These are phyloP conservation scores for Pseudococcus longispinus DNA, from an alignment of 2,888 invertebrate genomes.

Conservation along the genomic window DNA sequence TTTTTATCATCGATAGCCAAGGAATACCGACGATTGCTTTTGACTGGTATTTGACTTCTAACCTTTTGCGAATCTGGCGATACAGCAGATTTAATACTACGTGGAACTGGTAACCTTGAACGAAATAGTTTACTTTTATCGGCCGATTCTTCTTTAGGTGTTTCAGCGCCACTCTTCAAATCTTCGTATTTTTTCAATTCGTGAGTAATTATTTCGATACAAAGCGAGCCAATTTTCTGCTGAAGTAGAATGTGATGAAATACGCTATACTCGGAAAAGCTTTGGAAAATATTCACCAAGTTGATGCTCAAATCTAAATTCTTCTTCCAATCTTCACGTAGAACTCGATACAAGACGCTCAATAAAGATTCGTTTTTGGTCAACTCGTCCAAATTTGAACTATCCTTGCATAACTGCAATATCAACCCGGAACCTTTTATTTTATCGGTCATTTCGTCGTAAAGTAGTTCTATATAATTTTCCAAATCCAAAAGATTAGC, in stretches of 20 bases:
- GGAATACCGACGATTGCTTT: slow-evolving; percentile 48
- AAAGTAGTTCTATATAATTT: slow-evolving; percentile 93
- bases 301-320: slow-evolving; percentile 96
- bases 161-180: slow-evolving; percentile 82
- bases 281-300: slow-evolving; percentile 95
- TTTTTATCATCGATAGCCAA: slow-evolving; percentile 50
- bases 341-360: slow-evolving; percentile 91
- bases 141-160: slow-evolving; percentile 62
- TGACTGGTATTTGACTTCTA: slow-evolving; percentile 58
- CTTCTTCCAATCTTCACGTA: slow-evolving; percentile 97
- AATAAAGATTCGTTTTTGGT: slow-evolving; percentile 89
- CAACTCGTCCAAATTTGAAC: slow-evolving; percentile 91
- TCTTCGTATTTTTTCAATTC: slow-evolving; percentile 92
- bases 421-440: slow-evolving; percentile 90
- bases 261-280: slow-evolving; percentile 93
- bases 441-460: slow-evolving; percentile 93
- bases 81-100: slow-evolving; percentile 56
- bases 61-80: slow-evolving; percentile 56
- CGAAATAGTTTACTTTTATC: slow-evolving; percentile 59
- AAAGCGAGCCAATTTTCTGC: slow-evolving; percentile 89
- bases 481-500: slow-evolving; percentile 84
- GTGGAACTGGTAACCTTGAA: slow-evolving; percentile 58
- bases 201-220: slow-evolving; percentile 95
- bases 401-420: slow-evolving; percentile 87
- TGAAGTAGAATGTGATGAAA: slow-evolving; percentile 95